Evolutionary conservation across 2,888 invertebrate species (phyloP).

Genomic region (Cepaea hortensis): DNA sequence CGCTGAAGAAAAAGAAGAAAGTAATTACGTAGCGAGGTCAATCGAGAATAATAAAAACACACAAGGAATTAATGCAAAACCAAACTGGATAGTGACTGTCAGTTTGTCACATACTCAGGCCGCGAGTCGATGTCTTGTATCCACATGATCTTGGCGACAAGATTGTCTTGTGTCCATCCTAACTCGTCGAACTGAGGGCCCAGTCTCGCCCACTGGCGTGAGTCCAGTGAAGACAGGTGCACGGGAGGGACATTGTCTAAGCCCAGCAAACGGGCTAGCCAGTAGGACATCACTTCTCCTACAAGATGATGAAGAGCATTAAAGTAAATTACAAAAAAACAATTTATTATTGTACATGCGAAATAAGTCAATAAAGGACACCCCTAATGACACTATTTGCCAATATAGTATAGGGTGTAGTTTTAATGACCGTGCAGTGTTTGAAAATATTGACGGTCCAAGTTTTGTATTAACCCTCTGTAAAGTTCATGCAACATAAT

Average conservation of each 20-base stretch:
- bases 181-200: neutral
- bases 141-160: constrained; percentile 36
- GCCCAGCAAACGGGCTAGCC: constrained; percentile 29
- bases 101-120: constrained; percentile 6
- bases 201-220: constrained; percentile 21
- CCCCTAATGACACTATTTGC: too few species aligned
- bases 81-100: too few species aligned
- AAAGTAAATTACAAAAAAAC: neutral
- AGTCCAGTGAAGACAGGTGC: constrained; percentile 11
- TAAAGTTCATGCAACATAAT: too few species aligned
- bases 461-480: too few species aligned
- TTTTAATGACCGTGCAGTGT: too few species aligned
- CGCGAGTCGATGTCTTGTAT: constrained; percentile 8
- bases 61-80: too few species aligned
- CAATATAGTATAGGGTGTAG: too few species aligned
- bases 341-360: neutral
- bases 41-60: neutral
- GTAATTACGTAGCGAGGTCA: neutral
- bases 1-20: too few species aligned
- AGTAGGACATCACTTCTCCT: constrained; percentile 46
- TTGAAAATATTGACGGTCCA: too few species aligned
- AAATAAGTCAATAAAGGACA: too few species aligned
- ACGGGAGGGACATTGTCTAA: constrained; percentile 41
- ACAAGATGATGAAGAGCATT: neutral
- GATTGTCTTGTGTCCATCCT: neutral